Evolutionary conservation across 1,140 invertebrate genomes (phyloP), one percentile per base, ranked within the genome.

Genomic region (Dinothrombium tinctorium): DNA sequence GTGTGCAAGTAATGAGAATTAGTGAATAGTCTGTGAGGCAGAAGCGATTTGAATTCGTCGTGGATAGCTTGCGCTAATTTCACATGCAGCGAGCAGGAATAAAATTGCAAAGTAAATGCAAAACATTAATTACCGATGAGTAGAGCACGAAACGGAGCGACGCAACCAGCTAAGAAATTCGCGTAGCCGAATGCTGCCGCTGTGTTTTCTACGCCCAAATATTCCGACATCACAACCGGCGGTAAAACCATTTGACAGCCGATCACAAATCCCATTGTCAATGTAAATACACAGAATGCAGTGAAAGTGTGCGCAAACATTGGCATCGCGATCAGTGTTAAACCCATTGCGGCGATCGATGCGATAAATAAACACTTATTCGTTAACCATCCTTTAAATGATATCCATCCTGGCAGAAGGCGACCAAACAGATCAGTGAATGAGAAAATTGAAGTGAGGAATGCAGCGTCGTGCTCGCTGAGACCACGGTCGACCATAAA

Each of bases 391-490:
- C 42, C 38, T 24, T 40, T 40, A 40, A 46, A 44, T 0, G 45
- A 47, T 4, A 47, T 11, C 48, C 48, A 51, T 3, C 49, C 49
- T 0, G 48, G 39, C 11, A 37, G 37, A 3, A 51, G 33, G 6
- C 48, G 43, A 22, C 49, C 49, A 22, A 47, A 41, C 23, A 51
- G 41, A 41, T 51, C 49, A 11, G 45, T 46, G 4, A 51, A 41
- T 5, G 47, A 47, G n/a, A 47, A 51, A 15, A 50, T 44, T 5
- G 49, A 51, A 9, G 50, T 35, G 3, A 47, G 33, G 20, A 50
- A 43, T 7, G 43, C 44, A 8, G 48, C 44, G 7, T 47, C 40
- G 2, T 33, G 7, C 20, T 46, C 44, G 3, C 8, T 32, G 2
- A 45, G 21, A 4, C 22, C 9, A 11, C 20, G 15, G 17, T 33